Evolutionary conservation across 2,113 vertebrate species (phyloP), one percentile per base, ranked within the genome.

Genomic region (Ursus arctos): DNA sequence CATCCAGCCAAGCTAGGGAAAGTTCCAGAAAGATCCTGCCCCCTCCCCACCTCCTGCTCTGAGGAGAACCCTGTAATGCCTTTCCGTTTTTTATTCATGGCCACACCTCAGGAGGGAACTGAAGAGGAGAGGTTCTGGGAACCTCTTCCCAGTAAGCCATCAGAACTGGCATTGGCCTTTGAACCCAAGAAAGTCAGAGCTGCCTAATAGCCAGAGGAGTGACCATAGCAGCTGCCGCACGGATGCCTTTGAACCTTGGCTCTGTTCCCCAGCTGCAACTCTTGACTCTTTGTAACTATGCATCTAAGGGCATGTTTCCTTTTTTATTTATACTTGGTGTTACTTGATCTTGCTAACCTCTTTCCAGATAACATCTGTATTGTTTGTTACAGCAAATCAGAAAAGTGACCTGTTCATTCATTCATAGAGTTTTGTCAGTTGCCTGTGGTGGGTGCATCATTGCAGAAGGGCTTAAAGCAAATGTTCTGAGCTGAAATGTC

Each of bases 291-390:
- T 89, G 72, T 63, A 67, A 57, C 67, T 79, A 21, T 59, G 61
- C 36, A n/a, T 71, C 14, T 10, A 63, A 96, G 90, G 57, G 1
- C 47, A 26, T 76, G 63, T 71, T 88, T 76, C 47, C 51, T 74
- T 71, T 79, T 65, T 80, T 65, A 21, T 59, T 93, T 89, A 89
- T 7, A 65, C 26, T 94, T 92, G 53, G n/a, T 11, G 9, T 96
- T 47, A 82, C 72, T 93, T 90, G 82, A 92, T 89, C 82, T 82
- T 76, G 36, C 67, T 76, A 92, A 92, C 74, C 61, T 74, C 74
- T 94, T 95, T 81, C 80, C 69, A 96, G 80, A 81, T 3, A 94
- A 63, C 61, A 91, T 90, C 61, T 84, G 83, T 90, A 93, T 88
- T 76, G 47, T 91, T 88, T 88, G 31, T 87, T 95, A 69, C 1